These are phyloP conservation scores for Prunella fulvescens DNA, from an alignment of 2,113 vertebrate genomes.

Conservation along the genomic window DNA sequence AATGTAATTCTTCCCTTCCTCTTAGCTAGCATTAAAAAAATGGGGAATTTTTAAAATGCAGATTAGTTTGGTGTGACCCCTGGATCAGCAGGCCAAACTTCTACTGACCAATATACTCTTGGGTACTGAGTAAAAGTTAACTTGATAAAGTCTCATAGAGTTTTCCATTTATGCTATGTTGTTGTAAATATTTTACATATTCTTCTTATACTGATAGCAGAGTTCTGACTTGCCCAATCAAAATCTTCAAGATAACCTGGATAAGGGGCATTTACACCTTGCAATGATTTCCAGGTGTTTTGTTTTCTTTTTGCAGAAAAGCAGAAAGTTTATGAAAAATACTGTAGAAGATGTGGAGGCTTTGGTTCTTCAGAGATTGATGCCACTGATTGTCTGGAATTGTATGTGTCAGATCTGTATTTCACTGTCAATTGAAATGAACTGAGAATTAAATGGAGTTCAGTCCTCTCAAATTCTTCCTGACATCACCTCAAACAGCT, in stretches of 20 bases:
- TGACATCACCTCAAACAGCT: neutral
- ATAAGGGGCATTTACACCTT: neutral
- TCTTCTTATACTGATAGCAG: neutral
- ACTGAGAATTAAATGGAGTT: neutral
- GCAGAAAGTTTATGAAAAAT: neutral
- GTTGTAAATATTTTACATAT: neutral
- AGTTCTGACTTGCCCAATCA: neutral
- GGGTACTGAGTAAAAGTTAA: neutral
- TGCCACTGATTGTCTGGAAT: neutral
- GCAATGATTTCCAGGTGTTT: neutral
- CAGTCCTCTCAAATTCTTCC: neutral
- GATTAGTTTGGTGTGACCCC: neutral
- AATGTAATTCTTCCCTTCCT: neutral
- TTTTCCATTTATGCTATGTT: neutral
- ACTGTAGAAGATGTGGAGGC: neutral
- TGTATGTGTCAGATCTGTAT: neutral
- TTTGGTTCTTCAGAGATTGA: neutral
- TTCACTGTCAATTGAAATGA: neutral
- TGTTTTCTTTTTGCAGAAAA: neutral
- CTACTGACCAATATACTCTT: neutral
- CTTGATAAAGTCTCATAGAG: neutral
- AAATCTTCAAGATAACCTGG: neutral
- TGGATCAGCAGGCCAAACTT: neutral
- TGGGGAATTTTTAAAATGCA: neutral
- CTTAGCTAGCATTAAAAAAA: neutral